A percentile compares a stretch with the other conserved stretches of the same genome.
Evolutionary conservation across 1,140 invertebrate species (phyloP).

Genomic region (Piezodorus guildinii): DNA sequence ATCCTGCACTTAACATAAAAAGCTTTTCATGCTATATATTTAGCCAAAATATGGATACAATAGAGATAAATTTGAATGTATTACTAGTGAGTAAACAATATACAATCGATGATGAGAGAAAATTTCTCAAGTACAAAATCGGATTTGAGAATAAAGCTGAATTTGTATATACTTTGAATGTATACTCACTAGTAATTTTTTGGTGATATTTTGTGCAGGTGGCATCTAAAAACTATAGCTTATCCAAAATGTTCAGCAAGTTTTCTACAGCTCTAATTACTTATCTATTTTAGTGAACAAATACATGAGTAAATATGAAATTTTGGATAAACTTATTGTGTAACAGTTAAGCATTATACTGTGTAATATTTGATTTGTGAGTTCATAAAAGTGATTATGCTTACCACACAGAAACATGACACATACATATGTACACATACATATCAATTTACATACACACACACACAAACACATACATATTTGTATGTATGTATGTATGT

Average conservation of each 20-base stretch:
- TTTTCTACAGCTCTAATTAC: neutral
- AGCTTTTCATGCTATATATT: slow-evolving; percentile 9
- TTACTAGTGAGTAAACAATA: slow-evolving; percentile 4
- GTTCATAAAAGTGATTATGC: slow-evolving; percentile 1
- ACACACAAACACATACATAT: slow-evolving; percentile 1
- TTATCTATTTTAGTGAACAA: neutral
- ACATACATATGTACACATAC: slow-evolving; percentile 1
- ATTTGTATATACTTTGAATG: neutral
- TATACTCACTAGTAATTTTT: slow-evolving; percentile 5
- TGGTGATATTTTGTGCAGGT: neutral
- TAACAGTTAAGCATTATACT: neutral
- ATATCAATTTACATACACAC: slow-evolving; percentile 1
- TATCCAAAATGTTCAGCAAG: slow-evolving; percentile 4
- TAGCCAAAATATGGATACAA: slow-evolving; percentile 9
- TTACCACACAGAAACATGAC: neutral
- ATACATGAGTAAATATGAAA: slow-evolving; percentile 1
- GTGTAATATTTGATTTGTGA: slow-evolving; percentile 4
- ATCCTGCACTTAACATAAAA: slow-evolving; percentile 3
- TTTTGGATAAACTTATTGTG: slow-evolving; percentile 13
- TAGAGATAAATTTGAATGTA: neutral
- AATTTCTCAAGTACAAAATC: no score
- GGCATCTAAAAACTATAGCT: slow-evolving; percentile 10
- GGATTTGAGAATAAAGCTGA: no score
- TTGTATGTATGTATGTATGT: neutral
- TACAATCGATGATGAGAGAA: no score